Conservation (phyloP, 1,140 invertebrate genomes). For the Drosophila tristis region DNA sequence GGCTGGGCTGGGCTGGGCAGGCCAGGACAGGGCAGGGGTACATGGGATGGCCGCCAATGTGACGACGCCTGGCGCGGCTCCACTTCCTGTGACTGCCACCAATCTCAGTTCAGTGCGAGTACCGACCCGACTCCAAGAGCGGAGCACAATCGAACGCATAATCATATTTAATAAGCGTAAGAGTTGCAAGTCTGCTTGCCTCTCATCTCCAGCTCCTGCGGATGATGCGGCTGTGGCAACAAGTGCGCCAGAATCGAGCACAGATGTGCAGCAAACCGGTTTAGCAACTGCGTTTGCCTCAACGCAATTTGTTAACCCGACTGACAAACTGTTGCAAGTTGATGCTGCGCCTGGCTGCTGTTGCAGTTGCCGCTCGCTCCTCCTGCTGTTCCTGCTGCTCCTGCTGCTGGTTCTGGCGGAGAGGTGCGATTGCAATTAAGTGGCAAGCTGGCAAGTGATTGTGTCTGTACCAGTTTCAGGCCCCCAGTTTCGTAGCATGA, state of each 20-base stretch:
- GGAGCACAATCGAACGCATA: slow-evolving; percentile 74
- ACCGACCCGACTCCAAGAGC: slow-evolving; percentile 33
- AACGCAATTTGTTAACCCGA: slow-evolving; percentile 80
- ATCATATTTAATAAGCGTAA: slow-evolving; percentile 78
- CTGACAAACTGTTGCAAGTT: slow-evolving; percentile 78
- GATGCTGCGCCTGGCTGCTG: slow-evolving; percentile 32
- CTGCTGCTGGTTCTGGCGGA: slow-evolving; percentile 36
- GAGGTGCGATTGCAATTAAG: slow-evolving; percentile 79
- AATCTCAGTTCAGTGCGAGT: no score
- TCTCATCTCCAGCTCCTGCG: slow-evolving; percentile 11
- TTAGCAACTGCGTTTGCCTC: slow-evolving; percentile 42
- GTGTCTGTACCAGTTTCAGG: slow-evolving; percentile 43
- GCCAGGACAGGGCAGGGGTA: neutral
- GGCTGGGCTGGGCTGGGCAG: slow-evolving; percentile 1
- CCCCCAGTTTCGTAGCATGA: slow-evolving; percentile 29
- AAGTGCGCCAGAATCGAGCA: slow-evolving; percentile 71
- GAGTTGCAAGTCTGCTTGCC: slow-evolving; percentile 47
- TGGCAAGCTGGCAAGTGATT: slow-evolving; percentile 3
- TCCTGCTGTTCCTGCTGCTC: slow-evolving; percentile 1
- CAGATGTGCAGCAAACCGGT: slow-evolving; percentile 78
- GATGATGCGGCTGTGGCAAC: slow-evolving; percentile 62
- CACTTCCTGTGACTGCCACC: slow-evolving; percentile 65
- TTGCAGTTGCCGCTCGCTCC: neutral
- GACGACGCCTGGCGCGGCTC: slow-evolving; percentile 74
- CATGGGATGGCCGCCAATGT: slow-evolving; percentile 61